Percentiles rank a stretch among this genome's conserved stretches.
These are phyloP conservation scores for Heterocephalus glaber DNA, from an alignment of 2,113 vertebrate genomes.

Conservation along the genomic window DNA sequence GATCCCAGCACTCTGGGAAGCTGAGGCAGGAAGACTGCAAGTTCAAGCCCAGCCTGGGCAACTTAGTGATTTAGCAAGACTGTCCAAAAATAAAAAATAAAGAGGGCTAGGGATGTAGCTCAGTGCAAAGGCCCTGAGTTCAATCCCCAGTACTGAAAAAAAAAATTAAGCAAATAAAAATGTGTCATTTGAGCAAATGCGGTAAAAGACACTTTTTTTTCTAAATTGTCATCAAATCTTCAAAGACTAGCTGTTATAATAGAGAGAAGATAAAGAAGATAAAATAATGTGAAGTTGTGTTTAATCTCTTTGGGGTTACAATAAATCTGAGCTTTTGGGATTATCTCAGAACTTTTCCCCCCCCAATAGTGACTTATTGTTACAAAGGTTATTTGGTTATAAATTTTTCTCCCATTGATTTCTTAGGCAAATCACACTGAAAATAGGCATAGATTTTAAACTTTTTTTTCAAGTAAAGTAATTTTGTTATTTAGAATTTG, in stretches of 20 bases:
- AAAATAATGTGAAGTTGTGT: neutral
- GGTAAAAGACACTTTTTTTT: neutral
- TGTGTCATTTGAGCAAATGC: neutral
- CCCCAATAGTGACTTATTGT: neutral
- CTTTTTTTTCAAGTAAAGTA: neutral
- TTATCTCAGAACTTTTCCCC: neutral
- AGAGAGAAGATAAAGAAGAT: neutral
- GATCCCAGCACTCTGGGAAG: neutral
- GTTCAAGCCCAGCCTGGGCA: neutral
- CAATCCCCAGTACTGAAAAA: neutral
- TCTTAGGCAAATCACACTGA: neutral
- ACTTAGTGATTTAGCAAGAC: neutral
- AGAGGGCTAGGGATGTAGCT: neutral
- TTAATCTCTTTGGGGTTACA: neutral
- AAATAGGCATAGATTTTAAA: neutral
- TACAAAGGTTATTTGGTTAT: neutral
- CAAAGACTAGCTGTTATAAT: neutral
- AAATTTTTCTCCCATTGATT: neutral
- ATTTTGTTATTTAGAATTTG: slow-evolving; percentile 31
- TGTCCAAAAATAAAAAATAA: neutral
- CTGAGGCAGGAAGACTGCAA: neutral
- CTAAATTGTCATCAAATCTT: neutral
- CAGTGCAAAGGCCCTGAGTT: neutral
- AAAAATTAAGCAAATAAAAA: neutral
- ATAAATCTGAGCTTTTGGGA: neutral